Conservation (phyloP, 2,113 vertebrate species). For the Neogobius melanostomus region DNA sequence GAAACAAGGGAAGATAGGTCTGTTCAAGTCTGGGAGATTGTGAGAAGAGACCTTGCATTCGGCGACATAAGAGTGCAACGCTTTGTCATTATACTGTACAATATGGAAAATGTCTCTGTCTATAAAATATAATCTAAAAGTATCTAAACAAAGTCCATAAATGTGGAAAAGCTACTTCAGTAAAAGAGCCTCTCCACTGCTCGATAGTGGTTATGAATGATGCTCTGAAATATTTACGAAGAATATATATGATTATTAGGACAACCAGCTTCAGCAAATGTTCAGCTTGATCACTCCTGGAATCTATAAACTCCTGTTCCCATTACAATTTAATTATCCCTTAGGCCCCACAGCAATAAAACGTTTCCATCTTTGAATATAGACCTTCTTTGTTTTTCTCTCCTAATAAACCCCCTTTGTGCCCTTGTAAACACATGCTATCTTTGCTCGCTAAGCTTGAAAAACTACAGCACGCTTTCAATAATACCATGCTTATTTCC, state of each 20-base stretch:
- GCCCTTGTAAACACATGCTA: constrained; percentile 20
- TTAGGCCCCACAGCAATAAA: constrained; percentile 23
- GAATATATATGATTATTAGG: constrained; percentile 6
- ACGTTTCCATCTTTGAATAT: constrained; percentile 27
- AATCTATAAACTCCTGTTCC: constrained; percentile 21
- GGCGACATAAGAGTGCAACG: too few relatives aligned
- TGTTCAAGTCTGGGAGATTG: too few relatives aligned
- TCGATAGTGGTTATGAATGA: neutral
- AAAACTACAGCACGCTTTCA: neutral
- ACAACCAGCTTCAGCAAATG: constrained; percentile 1
- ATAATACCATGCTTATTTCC: constrained; percentile 3
- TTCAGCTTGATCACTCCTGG: constrained; percentile 20
- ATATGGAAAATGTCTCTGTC: too few relatives aligned
- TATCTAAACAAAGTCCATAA: neutral
- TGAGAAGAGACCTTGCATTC: too few relatives aligned
- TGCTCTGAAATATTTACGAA: constrained; percentile 12
- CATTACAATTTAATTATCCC: constrained; percentile 29
- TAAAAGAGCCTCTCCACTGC: constrained; percentile 1
- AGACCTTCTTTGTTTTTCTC: constrained; percentile 36
- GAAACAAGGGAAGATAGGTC: neutral
- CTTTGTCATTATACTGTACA: too few relatives aligned
- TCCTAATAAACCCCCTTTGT: constrained; percentile 31
- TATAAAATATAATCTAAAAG: too few relatives aligned
- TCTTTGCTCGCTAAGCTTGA: constrained; percentile 4
- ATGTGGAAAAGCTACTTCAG: neutral